Conservation (phyloP, 2,888 invertebrate species). For the Coenonympha arcania region DNA sequence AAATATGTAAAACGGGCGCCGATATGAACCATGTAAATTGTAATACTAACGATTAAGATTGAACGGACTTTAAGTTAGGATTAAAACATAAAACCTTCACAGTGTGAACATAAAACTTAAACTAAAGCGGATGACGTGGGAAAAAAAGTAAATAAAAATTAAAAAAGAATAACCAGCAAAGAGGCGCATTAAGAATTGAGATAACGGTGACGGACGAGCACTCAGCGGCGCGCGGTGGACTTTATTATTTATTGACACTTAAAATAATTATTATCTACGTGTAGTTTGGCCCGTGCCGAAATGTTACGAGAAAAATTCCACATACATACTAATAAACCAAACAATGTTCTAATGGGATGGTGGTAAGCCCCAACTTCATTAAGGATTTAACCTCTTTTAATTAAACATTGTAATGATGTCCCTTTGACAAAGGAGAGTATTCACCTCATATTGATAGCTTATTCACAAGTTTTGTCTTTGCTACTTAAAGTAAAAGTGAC, state of each 20-base stretch:
- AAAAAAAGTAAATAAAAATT: constrained; percentile 51
- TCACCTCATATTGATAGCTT: too few species aligned
- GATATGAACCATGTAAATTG: constrained; percentile 37
- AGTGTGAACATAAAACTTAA: constrained; percentile 72
- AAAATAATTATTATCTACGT: constrained; percentile 64
- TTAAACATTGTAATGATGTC: too few species aligned
- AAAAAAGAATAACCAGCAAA: constrained; percentile 66
- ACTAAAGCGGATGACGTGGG: constrained; percentile 60
- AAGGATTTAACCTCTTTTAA: too few species aligned
- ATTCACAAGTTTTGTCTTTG: too few species aligned
- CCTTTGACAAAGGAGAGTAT: too few species aligned
- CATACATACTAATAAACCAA: neutral
- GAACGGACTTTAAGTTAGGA: constrained; percentile 56
- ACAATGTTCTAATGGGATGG: too few species aligned
- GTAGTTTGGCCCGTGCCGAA: constrained; percentile 68
- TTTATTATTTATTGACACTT: constrained; percentile 75
- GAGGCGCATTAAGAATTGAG: constrained; percentile 74
- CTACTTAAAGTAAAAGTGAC: too few species aligned
- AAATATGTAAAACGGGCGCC: constrained; percentile 39
- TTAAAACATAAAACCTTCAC: constrained; percentile 71
- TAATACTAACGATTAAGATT: constrained; percentile 54
- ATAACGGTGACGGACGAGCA: constrained; percentile 74
- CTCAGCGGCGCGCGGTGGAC: constrained; percentile 65
- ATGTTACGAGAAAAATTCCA: constrained; percentile 16
- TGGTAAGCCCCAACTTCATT: too few species aligned